Conservation (phyloP, 2,797 vertebrate species). For the Alouatta caraya region DNA sequence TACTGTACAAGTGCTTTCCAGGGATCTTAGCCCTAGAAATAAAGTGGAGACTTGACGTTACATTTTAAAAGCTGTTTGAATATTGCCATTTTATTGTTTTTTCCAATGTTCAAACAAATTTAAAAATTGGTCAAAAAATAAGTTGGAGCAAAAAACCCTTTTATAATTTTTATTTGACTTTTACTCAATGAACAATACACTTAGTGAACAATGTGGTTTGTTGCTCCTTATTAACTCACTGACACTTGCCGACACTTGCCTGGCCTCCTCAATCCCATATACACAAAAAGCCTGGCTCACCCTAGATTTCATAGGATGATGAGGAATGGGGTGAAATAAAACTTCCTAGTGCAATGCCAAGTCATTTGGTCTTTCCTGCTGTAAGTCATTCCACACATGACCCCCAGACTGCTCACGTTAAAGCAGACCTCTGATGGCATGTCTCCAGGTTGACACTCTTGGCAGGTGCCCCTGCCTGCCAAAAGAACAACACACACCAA, state of each 20-base stretch:
- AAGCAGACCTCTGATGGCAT: not conserved
- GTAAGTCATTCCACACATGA: not conserved
- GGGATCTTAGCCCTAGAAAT: conserved; percentile 43
- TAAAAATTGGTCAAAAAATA: not conserved
- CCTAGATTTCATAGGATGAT: not conserved
- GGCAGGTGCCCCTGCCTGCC: not conserved
- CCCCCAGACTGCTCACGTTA: not conserved
- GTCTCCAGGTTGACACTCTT: not conserved
- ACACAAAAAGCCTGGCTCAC: not conserved
- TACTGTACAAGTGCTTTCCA: conserved; percentile 64
- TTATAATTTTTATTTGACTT: conserved; percentile 10
- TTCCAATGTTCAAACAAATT: not conserved
- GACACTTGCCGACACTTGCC: not conserved
- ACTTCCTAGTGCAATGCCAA: not conserved
- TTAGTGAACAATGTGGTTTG: not conserved
- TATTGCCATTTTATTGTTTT: conserved; percentile 30
- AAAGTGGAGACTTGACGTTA: conserved; percentile 38
- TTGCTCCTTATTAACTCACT: not conserved
- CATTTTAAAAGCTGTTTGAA: conserved; percentile 60
- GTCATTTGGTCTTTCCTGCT: not conserved
- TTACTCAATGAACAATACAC: not conserved
- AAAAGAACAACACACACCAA: not conserved
- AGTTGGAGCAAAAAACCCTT: not conserved
- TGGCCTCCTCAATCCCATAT: not conserved
- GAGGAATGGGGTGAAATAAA: not conserved